Evolutionary conservation across 2,888 invertebrate genomes (phyloP), one percentile per base, ranked within the genome.

Genomic region (Frankliniella fusca): DNA sequence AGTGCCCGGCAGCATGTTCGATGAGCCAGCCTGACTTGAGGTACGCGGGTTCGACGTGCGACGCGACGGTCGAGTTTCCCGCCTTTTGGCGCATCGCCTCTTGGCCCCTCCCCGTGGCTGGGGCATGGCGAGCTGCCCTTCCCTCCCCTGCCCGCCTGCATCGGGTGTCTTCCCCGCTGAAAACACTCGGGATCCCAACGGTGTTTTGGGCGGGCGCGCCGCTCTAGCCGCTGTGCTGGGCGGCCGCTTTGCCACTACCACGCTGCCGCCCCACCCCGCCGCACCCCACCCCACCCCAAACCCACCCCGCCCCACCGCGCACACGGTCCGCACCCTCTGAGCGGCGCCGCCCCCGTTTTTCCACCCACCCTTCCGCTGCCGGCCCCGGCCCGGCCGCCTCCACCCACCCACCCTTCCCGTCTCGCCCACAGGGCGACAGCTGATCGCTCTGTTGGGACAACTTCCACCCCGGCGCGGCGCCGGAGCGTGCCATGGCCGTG

Each of bases 1-100:
- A n/a, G n/a, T 11, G 23, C 70, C 70, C 11, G 70, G 23, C 70
- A 70, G 70, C 70, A 70, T 70, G 70, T 70, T n/a, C 70, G 70
- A 23, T 23, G 70, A 23, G 70, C 8, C 23, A n/a, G 23, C 70
- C 70, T 70, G 70, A 70, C 70, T 70, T 23, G 23, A 70, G 70
- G 70, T 70, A 23, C n/a, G 70, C 18, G n/a, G 38, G 38, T 38
- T 2, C 38, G 38, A 38, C 38, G 3, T 3, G 61, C 61, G 61
- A 54, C 54, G 54, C 54, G 15, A 5, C 15, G 54, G 54, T 18
- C 1, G 54, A 54, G 38, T 54, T 12, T 54, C 54, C 15, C 18
- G 54, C 15, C 12, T 61, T 15, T 18, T 61, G 20, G n/a, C 18
- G 18, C 61, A 11, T 61, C 61, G n/a, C n/a, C n/a, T n/a, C n/a